Evolutionary conservation across 2,888 invertebrate genomes (phyloP).

Genomic region (Opisthograptis luteolata): DNA sequence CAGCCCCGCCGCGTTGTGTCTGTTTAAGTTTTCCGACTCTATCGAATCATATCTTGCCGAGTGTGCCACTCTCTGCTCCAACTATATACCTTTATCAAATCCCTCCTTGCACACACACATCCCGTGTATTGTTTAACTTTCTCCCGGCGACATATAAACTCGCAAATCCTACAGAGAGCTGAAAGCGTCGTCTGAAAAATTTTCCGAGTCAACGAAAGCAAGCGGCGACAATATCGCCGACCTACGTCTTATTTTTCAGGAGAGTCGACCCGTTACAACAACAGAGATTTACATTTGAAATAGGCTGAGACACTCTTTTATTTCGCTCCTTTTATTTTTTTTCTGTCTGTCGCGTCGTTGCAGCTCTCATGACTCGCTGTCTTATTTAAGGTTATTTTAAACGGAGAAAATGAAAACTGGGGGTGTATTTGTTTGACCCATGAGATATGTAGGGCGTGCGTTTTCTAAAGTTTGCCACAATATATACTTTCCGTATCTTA

Average conservation of each 20-base stretch:
- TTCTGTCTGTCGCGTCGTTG: constrained; percentile 49
- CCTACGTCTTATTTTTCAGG: constrained; percentile 74
- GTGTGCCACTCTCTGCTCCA: constrained; percentile 28
- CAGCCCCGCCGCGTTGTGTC: constrained; percentile 29
- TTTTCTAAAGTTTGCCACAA: not conserved
- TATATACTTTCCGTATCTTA: too few relatives aligned
- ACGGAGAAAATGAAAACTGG: constrained; percentile 14
- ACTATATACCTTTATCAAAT: constrained; percentile 50
- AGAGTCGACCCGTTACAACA: constrained; percentile 72
- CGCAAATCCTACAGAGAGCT: constrained; percentile 66
- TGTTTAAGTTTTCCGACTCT: constrained; percentile 34
- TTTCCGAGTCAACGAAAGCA: constrained; percentile 71
- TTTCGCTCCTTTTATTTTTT: constrained; percentile 66
- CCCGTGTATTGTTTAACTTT: constrained; percentile 65
- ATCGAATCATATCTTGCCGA: constrained; percentile 41
- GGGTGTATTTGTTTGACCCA: constrained; percentile 1
- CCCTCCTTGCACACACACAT: constrained; percentile 51
- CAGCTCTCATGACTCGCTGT: constrained; percentile 29
- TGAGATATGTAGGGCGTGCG: not conserved
- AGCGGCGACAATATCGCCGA: constrained; percentile 70
- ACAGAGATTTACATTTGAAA: constrained; percentile 79
- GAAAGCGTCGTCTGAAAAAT: constrained; percentile 62
- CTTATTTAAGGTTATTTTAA: constrained; percentile 25
- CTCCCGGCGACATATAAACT: constrained; percentile 63
- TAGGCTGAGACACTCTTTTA: constrained; percentile 70